phyloP scores from a whole-genome alignment of 2,797 vertebrate species.

The Chiloscyllium punctatum region DNA sequence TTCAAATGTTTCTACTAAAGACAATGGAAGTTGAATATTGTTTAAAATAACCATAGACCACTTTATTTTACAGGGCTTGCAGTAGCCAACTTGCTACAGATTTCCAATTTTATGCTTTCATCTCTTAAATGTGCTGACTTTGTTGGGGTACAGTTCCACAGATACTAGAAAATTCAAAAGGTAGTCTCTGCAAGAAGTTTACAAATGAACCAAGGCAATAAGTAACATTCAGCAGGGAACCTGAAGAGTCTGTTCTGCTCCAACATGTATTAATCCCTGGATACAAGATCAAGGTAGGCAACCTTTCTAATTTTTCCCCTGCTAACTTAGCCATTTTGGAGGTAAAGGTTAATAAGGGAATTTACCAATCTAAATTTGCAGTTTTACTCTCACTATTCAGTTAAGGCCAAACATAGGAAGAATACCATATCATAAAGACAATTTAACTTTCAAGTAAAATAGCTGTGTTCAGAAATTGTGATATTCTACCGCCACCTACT shows the following conservation, averaged over 20 bases:
- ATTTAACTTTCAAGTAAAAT: background rate
- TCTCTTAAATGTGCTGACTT: background rate
- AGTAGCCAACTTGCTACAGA: background rate
- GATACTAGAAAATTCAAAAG: background rate
- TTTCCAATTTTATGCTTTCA: background rate
- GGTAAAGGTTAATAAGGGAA: background rate
- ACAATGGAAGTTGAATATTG: background rate
- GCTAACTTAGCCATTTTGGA: background rate
- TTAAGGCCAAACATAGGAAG: background rate
- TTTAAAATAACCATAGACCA: background rate
- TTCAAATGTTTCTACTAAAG: background rate
- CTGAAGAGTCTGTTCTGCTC: background rate
- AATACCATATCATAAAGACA: background rate
- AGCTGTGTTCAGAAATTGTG: background rate
- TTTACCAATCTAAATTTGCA: background rate
- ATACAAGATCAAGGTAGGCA: background rate
- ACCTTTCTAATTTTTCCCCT: background rate
- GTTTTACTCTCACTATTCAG: background rate
- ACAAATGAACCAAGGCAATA: background rate
- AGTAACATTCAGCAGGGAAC: background rate
- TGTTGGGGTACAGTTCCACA: no score
- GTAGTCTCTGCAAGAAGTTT: background rate
- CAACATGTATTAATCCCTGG: background rate
- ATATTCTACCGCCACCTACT: slow-evolving; percentile 23
- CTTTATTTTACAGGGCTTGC: background rate